These are phyloP conservation scores for Pachypanchax playfairii DNA, from an alignment of 2,113 vertebrate genomes.

Conservation along the genomic window DNA sequence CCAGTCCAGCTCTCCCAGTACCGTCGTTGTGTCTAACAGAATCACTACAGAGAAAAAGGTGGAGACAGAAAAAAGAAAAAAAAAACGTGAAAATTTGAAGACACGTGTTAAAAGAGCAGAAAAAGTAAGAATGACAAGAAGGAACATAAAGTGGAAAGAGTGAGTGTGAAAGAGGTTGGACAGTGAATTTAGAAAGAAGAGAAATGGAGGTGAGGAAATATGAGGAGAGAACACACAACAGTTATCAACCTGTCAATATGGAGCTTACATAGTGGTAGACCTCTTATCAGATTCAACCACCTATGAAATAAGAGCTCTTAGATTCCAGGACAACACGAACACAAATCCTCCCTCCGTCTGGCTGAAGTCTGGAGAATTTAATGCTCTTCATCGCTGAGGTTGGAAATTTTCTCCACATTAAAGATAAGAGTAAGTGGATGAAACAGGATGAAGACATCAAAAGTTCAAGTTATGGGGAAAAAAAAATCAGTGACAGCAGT, in stretches of 20 bases:
- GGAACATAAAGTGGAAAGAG: constrained; percentile 12
- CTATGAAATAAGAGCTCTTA: constrained; percentile 76
- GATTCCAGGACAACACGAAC: constrained; percentile 40
- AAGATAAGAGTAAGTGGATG: constrained; percentile 25
- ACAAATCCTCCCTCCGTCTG: constrained; percentile 31
- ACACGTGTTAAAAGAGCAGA: constrained; percentile 30
- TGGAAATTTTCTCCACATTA: constrained; percentile 34
- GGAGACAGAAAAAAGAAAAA: constrained; percentile 14
- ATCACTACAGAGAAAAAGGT: constrained; percentile 81
- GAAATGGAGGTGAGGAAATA: constrained; percentile 66
- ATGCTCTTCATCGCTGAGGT: constrained; percentile 57
- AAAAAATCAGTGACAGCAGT: background rate
- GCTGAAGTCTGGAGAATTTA: constrained; percentile 48
- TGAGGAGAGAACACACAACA: constrained; percentile 63
- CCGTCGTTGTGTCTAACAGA: constrained; percentile 93
- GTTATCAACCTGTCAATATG: constrained; percentile 73
- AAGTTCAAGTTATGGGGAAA: constrained; percentile 8
- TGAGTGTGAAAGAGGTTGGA: constrained; percentile 29
- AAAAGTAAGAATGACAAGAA: constrained; percentile 36
- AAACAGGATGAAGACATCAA: background rate
- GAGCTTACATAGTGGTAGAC: constrained; percentile 53
- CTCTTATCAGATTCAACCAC: constrained; percentile 67
- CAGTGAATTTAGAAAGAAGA: constrained; percentile 55
- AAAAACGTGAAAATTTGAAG: constrained; percentile 36
- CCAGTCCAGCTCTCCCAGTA: constrained; percentile 93